Percentiles rank a stretch among this genome's conserved stretches.
phyloP scores from a whole-genome alignment of 2,888 invertebrate species.

The Acrobasis suavella region DNA sequence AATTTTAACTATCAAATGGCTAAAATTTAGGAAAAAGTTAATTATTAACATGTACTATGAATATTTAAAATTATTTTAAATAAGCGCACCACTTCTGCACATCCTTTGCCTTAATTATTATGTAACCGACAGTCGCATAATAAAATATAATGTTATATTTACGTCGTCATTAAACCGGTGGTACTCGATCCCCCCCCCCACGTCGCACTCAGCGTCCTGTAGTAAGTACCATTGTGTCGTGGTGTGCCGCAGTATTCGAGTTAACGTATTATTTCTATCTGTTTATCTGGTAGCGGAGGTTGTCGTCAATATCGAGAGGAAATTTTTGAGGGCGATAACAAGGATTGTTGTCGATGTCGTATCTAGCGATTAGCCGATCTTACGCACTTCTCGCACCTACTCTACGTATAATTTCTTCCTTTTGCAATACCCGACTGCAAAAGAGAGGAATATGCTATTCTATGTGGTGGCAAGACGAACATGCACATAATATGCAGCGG shows the following conservation, averaged over 20 bases:
- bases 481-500: neutral
- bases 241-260: conserved; percentile 7
- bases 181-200: neutral
- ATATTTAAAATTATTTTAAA: too few species aligned
- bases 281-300: neutral
- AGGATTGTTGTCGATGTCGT: neutral
- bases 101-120: neutral
- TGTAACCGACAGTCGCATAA: conserved; percentile 1
- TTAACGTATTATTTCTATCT: too few species aligned
- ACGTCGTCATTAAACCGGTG: conserved; percentile 15
- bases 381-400: too few species aligned
- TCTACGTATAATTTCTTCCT: too few species aligned
- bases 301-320: neutral
- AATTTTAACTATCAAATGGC: too few species aligned
- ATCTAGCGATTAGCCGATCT: neutral
- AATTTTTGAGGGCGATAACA: neutral
- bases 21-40: too few species aligned
- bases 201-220: conserved; percentile 6
- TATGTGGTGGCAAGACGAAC: too few species aligned
- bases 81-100: too few species aligned
- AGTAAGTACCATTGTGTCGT: neutral
- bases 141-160: conserved; percentile 14
- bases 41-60: too few species aligned
- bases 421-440: too few species aligned
- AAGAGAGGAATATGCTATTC: too few species aligned